Evolutionary conservation across 2,888 invertebrate species (phyloP), one percentile per base, ranked within the genome.

Genomic region (Pediacus dermestoides): DNA sequence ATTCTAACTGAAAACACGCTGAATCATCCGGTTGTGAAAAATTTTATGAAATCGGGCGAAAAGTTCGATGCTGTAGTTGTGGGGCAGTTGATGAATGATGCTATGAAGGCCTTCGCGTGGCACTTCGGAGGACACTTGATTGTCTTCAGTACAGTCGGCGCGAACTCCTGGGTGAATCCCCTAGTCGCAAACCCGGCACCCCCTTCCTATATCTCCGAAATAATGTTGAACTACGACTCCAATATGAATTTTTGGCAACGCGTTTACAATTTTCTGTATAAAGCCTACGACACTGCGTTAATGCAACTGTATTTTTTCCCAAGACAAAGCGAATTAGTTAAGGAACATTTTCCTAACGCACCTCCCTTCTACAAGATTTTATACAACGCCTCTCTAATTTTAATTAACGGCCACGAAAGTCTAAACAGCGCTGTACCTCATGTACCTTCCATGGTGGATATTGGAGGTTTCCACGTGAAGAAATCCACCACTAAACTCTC

Each of bases 161-260:
- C 68, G 25, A 67, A 64, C 33, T 61, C 65, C 23, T 70, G 69
- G 58, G 68, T 73, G 50, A 72, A 72, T 36, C 66, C 69, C 30
- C 65, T 69, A 44, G 68, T 74, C 59, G 76, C 75, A 1, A 61
- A 72, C 31, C 70, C 75, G 1, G 61, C 62, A 1, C 70, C 73
- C 1, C 70, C 71, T 53, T 70, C 76, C 1, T 74, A 71, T 55
- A 68, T 74, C 23, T 73, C 76, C 0, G 71, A 74, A 34, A 63
- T 68, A 7, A 68, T 70, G 39, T 48, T 70, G 32, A 61, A 66
- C 2, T 70, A 60, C 35, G 52, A 65, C 22, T 67, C 73, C 13
- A 58, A 60, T 22, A 74, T 76, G 64, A 73, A 64, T 22, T 78
- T 82, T 45, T 60, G 63, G 52, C 70, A 75, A 50, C 61, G 83